Percentiles rank a stretch among this genome's conserved stretches.
Conservation (phyloP, 2,888 invertebrate species). For the Lampropteryx suffumata region DNA sequence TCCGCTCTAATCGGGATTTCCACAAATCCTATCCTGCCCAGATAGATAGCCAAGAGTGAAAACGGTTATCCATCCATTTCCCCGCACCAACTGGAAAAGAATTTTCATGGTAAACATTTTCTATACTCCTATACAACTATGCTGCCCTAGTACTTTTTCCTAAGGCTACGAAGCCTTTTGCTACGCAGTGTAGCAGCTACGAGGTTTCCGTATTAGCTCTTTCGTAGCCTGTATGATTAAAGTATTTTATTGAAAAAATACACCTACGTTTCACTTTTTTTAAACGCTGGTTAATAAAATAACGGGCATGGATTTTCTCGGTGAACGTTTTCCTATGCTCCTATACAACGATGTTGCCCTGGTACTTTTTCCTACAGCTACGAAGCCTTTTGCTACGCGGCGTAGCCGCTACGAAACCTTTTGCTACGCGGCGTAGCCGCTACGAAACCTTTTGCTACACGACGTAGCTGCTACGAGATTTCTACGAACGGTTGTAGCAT, state of each 20-base stretch:
- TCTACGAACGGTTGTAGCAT: constrained; percentile 3
- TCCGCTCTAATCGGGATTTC: constrained; percentile 82
- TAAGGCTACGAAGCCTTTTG: constrained; percentile 44
- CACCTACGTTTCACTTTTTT: no score
- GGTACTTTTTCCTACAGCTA: constrained; percentile 53
- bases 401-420: constrained; percentile 39
- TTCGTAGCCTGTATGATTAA: no score
- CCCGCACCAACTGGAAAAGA: constrained; percentile 33
- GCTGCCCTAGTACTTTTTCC: constrained; percentile 57
- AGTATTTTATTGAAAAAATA: no score
- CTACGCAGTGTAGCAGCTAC: constrained; percentile 33
- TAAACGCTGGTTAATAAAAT: no score
- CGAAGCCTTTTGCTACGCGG: constrained; percentile 42
- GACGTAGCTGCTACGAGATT: constrained; percentile 15
- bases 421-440: constrained; percentile 34
- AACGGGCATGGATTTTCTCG: no score
- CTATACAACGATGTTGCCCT: constrained; percentile 58
- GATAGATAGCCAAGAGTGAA: constrained; percentile 58
- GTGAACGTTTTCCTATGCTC: no score
- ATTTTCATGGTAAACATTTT: constrained; percentile 36
- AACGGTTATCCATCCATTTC: constrained; percentile 52
- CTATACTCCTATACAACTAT: constrained; percentile 43
- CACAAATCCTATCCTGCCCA: constrained; percentile 67
- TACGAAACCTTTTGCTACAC: constrained; percentile 42
- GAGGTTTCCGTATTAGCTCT: no score